Evolutionary conservation across 2,113 vertebrate genomes (phyloP), one percentile per base, ranked within the genome.

Genomic region (Saguinus imperator): DNA sequence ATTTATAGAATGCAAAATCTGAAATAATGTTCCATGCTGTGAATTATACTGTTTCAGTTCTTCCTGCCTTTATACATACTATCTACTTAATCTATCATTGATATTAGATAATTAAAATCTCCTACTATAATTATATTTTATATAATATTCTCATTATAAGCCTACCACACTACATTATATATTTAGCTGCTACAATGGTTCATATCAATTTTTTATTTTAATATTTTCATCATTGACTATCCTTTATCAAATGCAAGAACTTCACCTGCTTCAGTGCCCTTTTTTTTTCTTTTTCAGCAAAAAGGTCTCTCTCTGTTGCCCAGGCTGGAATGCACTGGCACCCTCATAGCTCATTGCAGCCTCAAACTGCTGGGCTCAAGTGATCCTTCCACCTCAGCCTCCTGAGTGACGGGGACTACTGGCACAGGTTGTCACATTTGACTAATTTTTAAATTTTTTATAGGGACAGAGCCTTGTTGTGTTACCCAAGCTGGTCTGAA

Each of bases 1-100:
- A 83, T 79, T 66, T 82, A 57, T 89, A 72, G 52, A 80, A n/a
- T 84, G 72, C n/a, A 82, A 94, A 89, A 72, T 93, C 37, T 90
- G 61, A 3, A 89, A 82, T 94, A 94, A 50, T 72, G 21, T 58
- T 82, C 18, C 66, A 2, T 55, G 50, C 70, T 86, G 93, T 37
- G 50, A 86, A 76, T 61, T 86, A 45, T 81, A 6, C 37, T 64
- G 48, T 75, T 84, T 92, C 80, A 64, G 9, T 83, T 32, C 1
- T 91, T 75, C 12, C 27, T 8, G 37, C 17, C 52, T 57, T 81
- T 87, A 25, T 50, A 61, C 58, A 72, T 87, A 32, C 64, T 77
- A 45, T 20, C 82, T 87, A n/a, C 27, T 94, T 92, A 89, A 73
- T 35, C 37, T 92, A 0, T 79, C 82, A 35, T 8, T 73, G 61